These are phyloP conservation scores for Lomographa bimaculata DNA, from an alignment of 2,888 invertebrate genomes.

Conservation along the genomic window DNA sequence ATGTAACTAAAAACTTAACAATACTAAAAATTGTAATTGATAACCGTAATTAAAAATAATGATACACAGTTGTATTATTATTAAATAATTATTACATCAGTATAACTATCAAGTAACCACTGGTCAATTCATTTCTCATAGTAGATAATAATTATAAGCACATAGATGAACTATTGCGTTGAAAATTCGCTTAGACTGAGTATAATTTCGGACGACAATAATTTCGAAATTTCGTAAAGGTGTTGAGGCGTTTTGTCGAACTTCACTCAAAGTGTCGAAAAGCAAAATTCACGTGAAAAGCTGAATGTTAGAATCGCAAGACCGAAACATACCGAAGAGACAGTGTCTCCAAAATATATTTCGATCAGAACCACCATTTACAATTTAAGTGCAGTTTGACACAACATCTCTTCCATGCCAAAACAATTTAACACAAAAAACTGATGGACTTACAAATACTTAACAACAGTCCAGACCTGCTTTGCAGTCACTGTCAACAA, in stretches of 20 bases:
- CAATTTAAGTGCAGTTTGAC: slow-evolving; percentile 83
- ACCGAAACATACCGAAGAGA: slow-evolving; percentile 49
- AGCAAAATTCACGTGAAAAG: slow-evolving; percentile 62
- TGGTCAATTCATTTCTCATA: slow-evolving; percentile 4
- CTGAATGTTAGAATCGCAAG: slow-evolving; percentile 54
- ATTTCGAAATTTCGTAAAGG: slow-evolving; percentile 1
- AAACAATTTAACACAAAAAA: slow-evolving; percentile 53
- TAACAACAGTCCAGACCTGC: slow-evolving; percentile 80
- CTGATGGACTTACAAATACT: slow-evolving; percentile 77
- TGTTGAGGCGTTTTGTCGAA: slow-evolving; percentile 74
- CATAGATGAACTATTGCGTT: slow-evolving; percentile 1
- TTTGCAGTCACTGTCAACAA: slow-evolving; percentile 80
- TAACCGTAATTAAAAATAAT: slow-evolving; percentile 6
- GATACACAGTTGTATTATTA: slow-evolving; percentile 18
- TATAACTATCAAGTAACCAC: slow-evolving; percentile 6
- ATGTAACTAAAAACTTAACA: slow-evolving; percentile 77
- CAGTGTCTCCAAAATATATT: slow-evolving; percentile 43
- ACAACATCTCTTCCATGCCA: slow-evolving; percentile 69
- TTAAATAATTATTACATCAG: slow-evolving; percentile 6
- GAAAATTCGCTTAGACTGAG: slow-evolving; percentile 1
- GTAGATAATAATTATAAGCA: slow-evolving; percentile 5
- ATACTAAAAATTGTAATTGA: slow-evolving; percentile 39
- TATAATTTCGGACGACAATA: not conserved
- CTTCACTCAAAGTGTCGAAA: slow-evolving; percentile 73
- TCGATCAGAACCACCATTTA: slow-evolving; percentile 69